phyloP scores from a whole-genome alignment of 2,113 vertebrate genomes.

The Sphyrna mokarran region DNA sequence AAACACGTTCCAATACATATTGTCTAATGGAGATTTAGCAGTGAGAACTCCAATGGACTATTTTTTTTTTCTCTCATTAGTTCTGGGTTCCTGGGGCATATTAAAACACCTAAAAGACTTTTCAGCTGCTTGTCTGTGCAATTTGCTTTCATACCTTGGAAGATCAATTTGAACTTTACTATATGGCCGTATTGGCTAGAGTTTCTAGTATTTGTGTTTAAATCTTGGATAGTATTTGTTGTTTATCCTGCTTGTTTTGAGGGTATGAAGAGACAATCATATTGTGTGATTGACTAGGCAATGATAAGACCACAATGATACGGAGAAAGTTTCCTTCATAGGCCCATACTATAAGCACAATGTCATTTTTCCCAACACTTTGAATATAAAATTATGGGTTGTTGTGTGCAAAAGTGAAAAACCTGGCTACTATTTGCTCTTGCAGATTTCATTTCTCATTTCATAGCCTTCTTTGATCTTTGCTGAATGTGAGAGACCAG shows the following conservation, averaged over 20 bases:
- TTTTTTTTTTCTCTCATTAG: not conserved
- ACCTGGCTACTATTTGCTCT: not conserved
- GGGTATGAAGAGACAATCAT: not conserved
- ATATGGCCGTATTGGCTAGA: not conserved
- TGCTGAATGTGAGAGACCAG: not conserved
- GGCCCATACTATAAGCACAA: not conserved
- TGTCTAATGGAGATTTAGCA: not conserved
- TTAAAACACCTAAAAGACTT: not conserved
- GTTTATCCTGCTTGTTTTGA: not conserved
- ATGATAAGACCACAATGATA: too few species aligned
- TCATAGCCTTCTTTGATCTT: not conserved
- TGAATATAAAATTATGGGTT: not conserved
- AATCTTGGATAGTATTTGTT: not conserved
- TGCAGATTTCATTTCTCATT: not conserved
- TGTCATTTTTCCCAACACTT: not conserved
- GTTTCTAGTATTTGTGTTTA: not conserved
- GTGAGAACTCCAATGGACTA: not conserved
- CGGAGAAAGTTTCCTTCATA: too few species aligned
- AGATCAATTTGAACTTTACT: not conserved
- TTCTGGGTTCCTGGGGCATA: not conserved
- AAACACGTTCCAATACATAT: too few species aligned
- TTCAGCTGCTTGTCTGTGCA: not conserved
- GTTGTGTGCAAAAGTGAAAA: not conserved
- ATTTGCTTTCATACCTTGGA: not conserved
- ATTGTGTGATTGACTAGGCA: not conserved